Evolutionary conservation across 2,113 vertebrate species (phyloP).

Genomic region (Mustela nigripes): DNA sequence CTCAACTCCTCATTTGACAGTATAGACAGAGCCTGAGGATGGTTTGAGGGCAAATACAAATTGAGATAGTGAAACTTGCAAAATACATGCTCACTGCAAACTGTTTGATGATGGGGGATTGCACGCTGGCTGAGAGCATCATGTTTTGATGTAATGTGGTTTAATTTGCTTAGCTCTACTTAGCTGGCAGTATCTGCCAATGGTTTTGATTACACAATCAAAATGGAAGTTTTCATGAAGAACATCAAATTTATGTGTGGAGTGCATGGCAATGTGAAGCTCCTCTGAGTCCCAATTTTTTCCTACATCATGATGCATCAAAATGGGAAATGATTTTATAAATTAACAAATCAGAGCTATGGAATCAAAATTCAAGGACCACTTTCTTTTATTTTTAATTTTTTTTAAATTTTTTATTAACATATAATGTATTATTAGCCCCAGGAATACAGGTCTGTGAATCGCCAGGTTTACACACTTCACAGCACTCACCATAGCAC

Average conservation of each 20-base stretch:
- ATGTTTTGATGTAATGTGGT: conserved; percentile 32
- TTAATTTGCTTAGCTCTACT: conserved; percentile 74
- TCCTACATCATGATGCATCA: background rate
- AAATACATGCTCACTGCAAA: conserved; percentile 69
- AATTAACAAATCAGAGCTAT: background rate
- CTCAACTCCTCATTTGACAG: conserved; percentile 78
- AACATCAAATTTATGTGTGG: background rate
- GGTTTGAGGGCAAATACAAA: conserved; percentile 79
- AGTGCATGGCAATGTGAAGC: background rate
- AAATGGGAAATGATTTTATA: background rate
- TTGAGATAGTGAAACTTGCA: conserved; percentile 72
- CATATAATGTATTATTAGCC: too few relatives aligned
- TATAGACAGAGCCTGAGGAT: conserved; percentile 76
- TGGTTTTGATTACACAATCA: conserved; percentile 63
- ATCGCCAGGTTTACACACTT: too few relatives aligned
- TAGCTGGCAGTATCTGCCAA: conserved; percentile 33
- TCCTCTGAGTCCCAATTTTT: background rate
- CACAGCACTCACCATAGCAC: too few relatives aligned
- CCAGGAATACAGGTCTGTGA: too few relatives aligned
- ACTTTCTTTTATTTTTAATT: too few relatives aligned
- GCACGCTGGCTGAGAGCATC: conserved; percentile 14
- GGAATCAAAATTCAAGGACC: background rate
- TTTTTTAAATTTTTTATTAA: too few relatives aligned
- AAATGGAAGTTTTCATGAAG: conserved; percentile 53
- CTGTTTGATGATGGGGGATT: conserved; percentile 69